Evolutionary conservation across 1,140 invertebrate genomes (phyloP).

Genomic region (Macrostomum lignano): DNA sequence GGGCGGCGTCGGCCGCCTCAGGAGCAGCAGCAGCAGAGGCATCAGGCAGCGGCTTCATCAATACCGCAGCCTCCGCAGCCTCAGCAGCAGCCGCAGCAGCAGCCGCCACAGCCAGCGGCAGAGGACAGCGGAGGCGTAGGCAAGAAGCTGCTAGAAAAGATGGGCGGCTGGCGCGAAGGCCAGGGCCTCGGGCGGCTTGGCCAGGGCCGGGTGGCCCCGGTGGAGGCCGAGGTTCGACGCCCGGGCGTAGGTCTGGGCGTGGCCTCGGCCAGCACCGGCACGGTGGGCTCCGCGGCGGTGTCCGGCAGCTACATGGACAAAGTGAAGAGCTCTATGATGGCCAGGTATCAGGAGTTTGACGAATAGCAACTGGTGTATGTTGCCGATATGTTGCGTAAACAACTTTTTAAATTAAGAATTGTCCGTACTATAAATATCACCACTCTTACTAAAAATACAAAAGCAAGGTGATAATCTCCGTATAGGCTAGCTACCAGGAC

Average conservation of each 20-base stretch:
- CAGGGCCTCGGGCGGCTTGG: slow-evolving; percentile 65
- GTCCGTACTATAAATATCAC: no score
- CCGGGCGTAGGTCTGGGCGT: slow-evolving; percentile 29
- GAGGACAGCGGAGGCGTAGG: slow-evolving; percentile 56
- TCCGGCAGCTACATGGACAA: slow-evolving; percentile 65
- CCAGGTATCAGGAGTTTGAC: slow-evolving; percentile 27
- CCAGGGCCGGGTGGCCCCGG: slow-evolving; percentile 68
- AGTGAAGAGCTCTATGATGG: slow-evolving; percentile 55
- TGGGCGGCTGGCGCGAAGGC: slow-evolving; percentile 77
- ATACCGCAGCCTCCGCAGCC: background rate
- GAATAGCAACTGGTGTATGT: no score
- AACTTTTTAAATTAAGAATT: no score
- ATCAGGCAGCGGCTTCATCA: no score
- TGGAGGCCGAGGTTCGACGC: slow-evolving; percentile 36
- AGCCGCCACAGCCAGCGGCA: slow-evolving; percentile 13
- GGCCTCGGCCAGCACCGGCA: slow-evolving; percentile 38
- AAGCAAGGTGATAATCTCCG: no score
- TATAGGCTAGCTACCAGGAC: no score
- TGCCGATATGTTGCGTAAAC: no score
- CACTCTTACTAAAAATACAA: no score
- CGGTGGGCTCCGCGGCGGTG: slow-evolving; percentile 45
- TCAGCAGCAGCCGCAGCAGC: background rate
- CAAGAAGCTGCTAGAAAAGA: slow-evolving; percentile 71
- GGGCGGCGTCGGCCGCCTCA: background rate
- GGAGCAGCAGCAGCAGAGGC: background rate